Evolutionary conservation across 2,888 invertebrate species (phyloP).

Genomic region (Erebia palarica): DNA sequence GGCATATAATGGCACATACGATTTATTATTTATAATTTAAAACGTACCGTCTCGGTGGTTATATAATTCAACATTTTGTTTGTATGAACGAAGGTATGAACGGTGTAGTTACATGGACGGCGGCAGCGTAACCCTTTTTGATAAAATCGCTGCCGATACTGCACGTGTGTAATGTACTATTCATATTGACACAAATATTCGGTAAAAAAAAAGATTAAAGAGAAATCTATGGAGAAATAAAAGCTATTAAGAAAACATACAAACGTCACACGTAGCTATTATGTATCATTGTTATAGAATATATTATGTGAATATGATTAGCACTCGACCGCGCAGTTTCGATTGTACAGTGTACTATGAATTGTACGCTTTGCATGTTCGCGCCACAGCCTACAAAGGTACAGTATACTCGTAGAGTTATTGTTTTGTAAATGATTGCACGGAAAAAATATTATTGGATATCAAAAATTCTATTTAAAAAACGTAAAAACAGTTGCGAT

Average conservation of each 20-base stretch:
- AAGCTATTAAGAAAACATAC: slow-evolving; percentile 22
- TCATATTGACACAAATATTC: slow-evolving; percentile 18
- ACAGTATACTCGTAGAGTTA: neutral
- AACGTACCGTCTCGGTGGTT: neutral
- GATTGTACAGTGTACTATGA: neutral
- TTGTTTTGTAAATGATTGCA: neutral
- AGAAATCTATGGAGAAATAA: slow-evolving; percentile 20
- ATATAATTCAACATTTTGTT: slow-evolving; percentile 20
- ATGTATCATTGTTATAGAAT: slow-evolving; percentile 25
- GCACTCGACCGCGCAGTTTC: slow-evolving; percentile 11
- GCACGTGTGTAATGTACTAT: slow-evolving; percentile 29
- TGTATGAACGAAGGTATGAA: slow-evolving; percentile 53
- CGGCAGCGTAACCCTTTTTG: slow-evolving; percentile 16
- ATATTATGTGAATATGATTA: slow-evolving; percentile 32
- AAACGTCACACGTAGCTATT: slow-evolving; percentile 14
- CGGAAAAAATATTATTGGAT: neutral
- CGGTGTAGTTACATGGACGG: slow-evolving; percentile 2
- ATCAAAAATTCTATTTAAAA: too few relatives aligned
- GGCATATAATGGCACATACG: neutral
- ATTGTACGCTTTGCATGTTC: slow-evolving; percentile 8
- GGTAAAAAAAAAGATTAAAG: slow-evolving; percentile 20
- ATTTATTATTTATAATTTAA: neutral
- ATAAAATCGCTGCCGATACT: slow-evolving; percentile 37
- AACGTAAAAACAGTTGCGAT: too few relatives aligned
- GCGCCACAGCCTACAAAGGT: neutral